A percentile compares a stretch with the other conserved stretches of the same genome.
phyloP scores from a whole-genome alignment of 2,113 vertebrate species.

The Xiphorhynchus elegans region DNA sequence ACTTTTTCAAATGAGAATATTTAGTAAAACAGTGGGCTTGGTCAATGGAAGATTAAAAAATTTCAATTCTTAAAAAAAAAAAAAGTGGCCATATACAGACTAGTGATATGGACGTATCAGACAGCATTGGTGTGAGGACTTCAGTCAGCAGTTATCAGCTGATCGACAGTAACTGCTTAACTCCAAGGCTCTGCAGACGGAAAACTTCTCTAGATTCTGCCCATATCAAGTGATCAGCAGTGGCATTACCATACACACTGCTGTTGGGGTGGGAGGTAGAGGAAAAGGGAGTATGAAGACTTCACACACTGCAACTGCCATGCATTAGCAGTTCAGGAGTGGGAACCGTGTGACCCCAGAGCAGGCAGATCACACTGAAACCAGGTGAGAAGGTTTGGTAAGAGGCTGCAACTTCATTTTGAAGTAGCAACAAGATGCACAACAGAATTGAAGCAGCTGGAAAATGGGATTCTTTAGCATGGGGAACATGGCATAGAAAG shows the following conservation, averaged over 20 bases:
- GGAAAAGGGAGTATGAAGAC: not conserved
- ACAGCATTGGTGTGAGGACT: not conserved
- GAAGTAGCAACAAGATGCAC: not conserved
- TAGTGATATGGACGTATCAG: not conserved
- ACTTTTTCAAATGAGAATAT: not conserved
- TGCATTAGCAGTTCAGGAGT: not conserved
- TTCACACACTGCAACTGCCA: not conserved
- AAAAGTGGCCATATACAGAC: not conserved
- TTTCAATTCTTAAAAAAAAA: not conserved
- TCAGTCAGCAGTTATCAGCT: not conserved
- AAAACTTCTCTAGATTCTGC: not conserved
- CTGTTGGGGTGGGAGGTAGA: not conserved
- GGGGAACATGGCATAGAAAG: not conserved
- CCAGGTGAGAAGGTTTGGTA: not conserved
- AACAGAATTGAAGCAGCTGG: not conserved
- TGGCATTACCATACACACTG: fast-evolving
- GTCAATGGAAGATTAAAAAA: not conserved
- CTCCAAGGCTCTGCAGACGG: not conserved
- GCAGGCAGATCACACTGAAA: not conserved
- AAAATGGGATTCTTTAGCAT: not conserved
- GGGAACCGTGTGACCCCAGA: not conserved
- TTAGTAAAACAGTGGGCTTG: not conserved
- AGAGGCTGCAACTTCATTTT: not conserved
- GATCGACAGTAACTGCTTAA: not conserved
- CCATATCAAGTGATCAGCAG: not conserved